Conservation (phyloP, 2,888 invertebrate species). For the Hecatera dysodea region DNA sequence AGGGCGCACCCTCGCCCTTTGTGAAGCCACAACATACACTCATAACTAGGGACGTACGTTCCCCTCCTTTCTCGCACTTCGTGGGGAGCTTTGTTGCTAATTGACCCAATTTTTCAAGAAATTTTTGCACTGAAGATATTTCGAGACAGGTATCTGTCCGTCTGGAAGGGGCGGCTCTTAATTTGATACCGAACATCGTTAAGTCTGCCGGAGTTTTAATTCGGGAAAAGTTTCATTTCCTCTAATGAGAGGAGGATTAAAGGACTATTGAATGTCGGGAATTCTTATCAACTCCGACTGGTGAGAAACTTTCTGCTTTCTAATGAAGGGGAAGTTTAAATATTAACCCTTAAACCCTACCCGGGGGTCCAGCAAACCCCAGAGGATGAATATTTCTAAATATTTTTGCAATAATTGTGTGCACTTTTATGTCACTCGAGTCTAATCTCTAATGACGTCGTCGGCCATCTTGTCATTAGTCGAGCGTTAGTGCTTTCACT, state of each 20-base stretch:
- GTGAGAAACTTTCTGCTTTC: slow-evolving; percentile 11
- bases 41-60: slow-evolving; percentile 74
- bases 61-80: slow-evolving; percentile 78
- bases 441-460: too few species aligned
- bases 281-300: slow-evolving; percentile 15
- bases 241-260: slow-evolving; percentile 60
- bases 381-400: too few species aligned
- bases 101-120: slow-evolving; percentile 85
- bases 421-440: too few species aligned
- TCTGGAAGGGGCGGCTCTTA: slow-evolving; percentile 67
- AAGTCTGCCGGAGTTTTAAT: slow-evolving; percentile 57
- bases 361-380: too few species aligned
- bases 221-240: slow-evolving; percentile 53
- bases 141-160: slow-evolving; percentile 66
- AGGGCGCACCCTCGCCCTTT: slow-evolving; percentile 82
- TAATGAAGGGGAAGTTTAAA: not conserved
- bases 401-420: too few species aligned
- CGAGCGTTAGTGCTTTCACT: too few species aligned
- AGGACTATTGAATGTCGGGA: slow-evolving; percentile 24
- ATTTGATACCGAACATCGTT: slow-evolving; percentile 73
- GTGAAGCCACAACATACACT: slow-evolving; percentile 76
- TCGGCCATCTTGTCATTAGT: too few species aligned
- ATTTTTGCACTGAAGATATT: slow-evolving; percentile 71
- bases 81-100: slow-evolving; percentile 80
- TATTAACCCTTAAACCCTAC: too few species aligned